Evolutionary conservation across 2,113 vertebrate species (phyloP).

Genomic region (Grammatotria lemairii): DNA sequence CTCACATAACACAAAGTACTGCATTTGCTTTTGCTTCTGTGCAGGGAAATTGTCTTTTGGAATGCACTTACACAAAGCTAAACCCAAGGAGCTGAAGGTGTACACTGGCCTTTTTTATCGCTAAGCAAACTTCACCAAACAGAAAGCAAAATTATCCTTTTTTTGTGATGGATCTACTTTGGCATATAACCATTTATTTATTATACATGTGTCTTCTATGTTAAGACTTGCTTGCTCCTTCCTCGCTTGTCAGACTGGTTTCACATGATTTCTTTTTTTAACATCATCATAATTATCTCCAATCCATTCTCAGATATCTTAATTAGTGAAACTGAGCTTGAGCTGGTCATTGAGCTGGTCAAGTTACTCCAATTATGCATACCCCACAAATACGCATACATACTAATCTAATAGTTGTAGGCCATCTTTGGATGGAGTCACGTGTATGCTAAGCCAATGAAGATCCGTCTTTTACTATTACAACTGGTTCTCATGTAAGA

Average conservation of each 20-base stretch:
- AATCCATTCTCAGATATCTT: slow-evolving; percentile 10
- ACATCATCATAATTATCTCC: not conserved
- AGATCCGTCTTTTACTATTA: slow-evolving; percentile 53
- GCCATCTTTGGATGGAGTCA: slow-evolving; percentile 13
- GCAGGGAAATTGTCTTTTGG: slow-evolving; percentile 28
- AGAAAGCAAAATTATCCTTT: slow-evolving; percentile 41
- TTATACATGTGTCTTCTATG: slow-evolving; percentile 42
- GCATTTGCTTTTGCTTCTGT: slow-evolving; percentile 44
- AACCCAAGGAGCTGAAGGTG: slow-evolving; percentile 14
- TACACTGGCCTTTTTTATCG: slow-evolving; percentile 24
- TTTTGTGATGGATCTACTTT: slow-evolving; percentile 64
- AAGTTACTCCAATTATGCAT: slow-evolving; percentile 19
- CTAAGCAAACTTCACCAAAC: slow-evolving; percentile 45
- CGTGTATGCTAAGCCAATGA: slow-evolving; percentile 9
- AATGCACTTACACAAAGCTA: slow-evolving; percentile 31
- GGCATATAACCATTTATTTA: slow-evolving; percentile 63
- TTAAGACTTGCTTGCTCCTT: slow-evolving; percentile 8
- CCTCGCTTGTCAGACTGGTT: slow-evolving; percentile 13
- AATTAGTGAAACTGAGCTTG: slow-evolving; percentile 23
- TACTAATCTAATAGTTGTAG: slow-evolving; percentile 20
- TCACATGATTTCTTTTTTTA: not conserved
- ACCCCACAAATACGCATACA: slow-evolving; percentile 20
- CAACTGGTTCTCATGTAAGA: slow-evolving; percentile 87
- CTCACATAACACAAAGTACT: slow-evolving; percentile 43
- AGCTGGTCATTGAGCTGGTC: slow-evolving; percentile 5